phyloP scores from a whole-genome alignment of 2,797 vertebrate genomes.

The Anolis apletophallus region DNA sequence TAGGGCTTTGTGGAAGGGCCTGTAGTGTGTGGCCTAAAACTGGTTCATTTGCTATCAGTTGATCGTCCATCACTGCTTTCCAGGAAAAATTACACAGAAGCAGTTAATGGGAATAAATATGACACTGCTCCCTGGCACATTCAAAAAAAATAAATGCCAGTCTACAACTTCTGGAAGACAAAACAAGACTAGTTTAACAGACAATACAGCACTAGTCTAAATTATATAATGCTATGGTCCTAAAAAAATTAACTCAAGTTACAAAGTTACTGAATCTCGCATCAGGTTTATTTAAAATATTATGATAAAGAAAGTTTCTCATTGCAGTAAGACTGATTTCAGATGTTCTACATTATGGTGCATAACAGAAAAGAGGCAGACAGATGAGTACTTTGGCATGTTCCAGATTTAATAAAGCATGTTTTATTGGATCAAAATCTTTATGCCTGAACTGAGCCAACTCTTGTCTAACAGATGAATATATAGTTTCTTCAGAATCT shows the following conservation, averaged over 20 bases:
- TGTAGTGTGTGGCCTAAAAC: too few relatives aligned
- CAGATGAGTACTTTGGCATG: not conserved
- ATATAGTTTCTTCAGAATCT: conserved; percentile 17
- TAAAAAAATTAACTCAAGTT: not conserved
- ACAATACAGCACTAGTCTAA: too few relatives aligned
- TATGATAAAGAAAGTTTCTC: not conserved
- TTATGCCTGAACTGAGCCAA: not conserved
- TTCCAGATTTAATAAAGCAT: not conserved
- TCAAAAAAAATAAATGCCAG: too few relatives aligned
- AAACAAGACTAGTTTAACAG: too few relatives aligned
- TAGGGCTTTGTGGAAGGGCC: too few relatives aligned
- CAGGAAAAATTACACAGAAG: too few relatives aligned
- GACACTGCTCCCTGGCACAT: too few relatives aligned
- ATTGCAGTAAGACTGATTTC: not conserved
- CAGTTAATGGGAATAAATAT: too few relatives aligned
- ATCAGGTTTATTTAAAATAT: not conserved
- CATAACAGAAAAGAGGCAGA: not conserved
- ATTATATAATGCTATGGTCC: not conserved
- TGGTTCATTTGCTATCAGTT: too few relatives aligned
- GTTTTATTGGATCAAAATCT: not conserved
- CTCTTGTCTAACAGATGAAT: conserved; percentile 5
- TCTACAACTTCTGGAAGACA: too few relatives aligned
- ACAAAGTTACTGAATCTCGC: not conserved
- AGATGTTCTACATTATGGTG: not conserved
- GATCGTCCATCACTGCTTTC: too few relatives aligned